Base-by-base conservation (phyloP, 1,140 invertebrate genomes). In the Musca domestica region DNA sequence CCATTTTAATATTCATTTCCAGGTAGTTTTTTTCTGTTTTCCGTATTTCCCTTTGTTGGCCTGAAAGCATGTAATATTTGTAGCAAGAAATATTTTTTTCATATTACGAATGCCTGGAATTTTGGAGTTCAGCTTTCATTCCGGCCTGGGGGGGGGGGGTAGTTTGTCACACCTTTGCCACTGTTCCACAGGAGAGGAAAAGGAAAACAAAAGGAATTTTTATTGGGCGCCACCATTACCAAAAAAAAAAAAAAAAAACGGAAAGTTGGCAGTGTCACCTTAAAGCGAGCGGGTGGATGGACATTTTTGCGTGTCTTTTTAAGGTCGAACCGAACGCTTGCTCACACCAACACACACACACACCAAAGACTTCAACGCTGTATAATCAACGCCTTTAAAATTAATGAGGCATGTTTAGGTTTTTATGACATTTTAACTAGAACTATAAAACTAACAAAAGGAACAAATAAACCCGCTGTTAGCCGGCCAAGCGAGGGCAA, bases 351-450 rank as follows among this genome's bases (percentile, higher is more conserved):
- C 34, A 41, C 34, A 41, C 10, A 12, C 34, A 2, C 4, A 2
- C 4, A 10, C 2, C 34, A 10, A 30, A 30, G 27, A 30, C 27
- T 3, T 30, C 61, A 63, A 54, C n/a, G n/a, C n/a, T n/a, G 58
- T 71, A 71, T 70, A 69, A 66, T 67, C 68, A 66, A 69, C 66
- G 70, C 68, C 71, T 70, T 66, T 72, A 74, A 79, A 80, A 80
- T 80, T 79, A 80, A 80, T 80, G 77, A 80, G 77, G 77, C 77
- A 79, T 80, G 75, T 74, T 79, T 74, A 73, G 77, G 75, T 76
- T 80, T 80, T 76, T 78, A 79, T 77, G 77, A 79, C 76, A 77
- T 79, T 79, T 79, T 78, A 79, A 79, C 77, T 78, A 76, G 76
- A 73, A 72, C 56, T 34, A 61, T 73, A 74, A 74, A 41, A 41